Percentiles rank a stretch among this genome's conserved stretches.
Conservation (phyloP, 2,888 invertebrate species). For the Cryptocephalus primarius region DNA sequence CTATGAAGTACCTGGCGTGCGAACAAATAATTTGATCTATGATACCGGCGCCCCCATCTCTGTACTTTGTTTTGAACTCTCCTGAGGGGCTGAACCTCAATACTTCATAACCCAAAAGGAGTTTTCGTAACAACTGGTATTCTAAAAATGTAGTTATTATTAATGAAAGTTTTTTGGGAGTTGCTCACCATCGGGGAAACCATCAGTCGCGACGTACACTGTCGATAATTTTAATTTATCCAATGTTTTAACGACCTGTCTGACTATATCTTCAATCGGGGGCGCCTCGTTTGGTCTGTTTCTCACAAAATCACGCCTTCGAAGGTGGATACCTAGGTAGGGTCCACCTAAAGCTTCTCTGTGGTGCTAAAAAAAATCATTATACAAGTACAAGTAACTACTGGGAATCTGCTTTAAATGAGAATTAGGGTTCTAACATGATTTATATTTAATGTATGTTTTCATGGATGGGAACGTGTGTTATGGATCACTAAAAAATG, state of each 20-base stretch:
- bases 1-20: slow-evolving; percentile 76
- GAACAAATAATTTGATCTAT: slow-evolving; percentile 95
- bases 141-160: slow-evolving; percentile 32
- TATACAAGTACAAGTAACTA: too few relatives aligned
- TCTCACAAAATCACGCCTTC: slow-evolving; percentile 77
- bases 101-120: slow-evolving; percentile 33
- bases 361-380: slow-evolving; percentile 30
- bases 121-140: slow-evolving; percentile 36
- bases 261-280: slow-evolving; percentile 60
- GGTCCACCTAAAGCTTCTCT: slow-evolving; percentile 51
- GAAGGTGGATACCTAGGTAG: slow-evolving; percentile 76
- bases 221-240: slow-evolving; percentile 45
- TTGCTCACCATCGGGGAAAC: slow-evolving; percentile 41
- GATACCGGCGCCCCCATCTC: slow-evolving; percentile 83
- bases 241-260: slow-evolving; percentile 56
- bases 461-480: too few relatives aligned
- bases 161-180: not conserved
- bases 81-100: slow-evolving; percentile 37
- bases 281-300: slow-evolving; percentile 68
- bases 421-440: too few relatives aligned
- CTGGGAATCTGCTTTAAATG: too few relatives aligned
- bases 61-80: slow-evolving; percentile 42
- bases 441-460: too few relatives aligned
- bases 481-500: too few relatives aligned
- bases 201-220: slow-evolving; percentile 82